Evolutionary conservation across 2,113 vertebrate genomes (phyloP).

Genomic region (Cygnus buccinator): DNA sequence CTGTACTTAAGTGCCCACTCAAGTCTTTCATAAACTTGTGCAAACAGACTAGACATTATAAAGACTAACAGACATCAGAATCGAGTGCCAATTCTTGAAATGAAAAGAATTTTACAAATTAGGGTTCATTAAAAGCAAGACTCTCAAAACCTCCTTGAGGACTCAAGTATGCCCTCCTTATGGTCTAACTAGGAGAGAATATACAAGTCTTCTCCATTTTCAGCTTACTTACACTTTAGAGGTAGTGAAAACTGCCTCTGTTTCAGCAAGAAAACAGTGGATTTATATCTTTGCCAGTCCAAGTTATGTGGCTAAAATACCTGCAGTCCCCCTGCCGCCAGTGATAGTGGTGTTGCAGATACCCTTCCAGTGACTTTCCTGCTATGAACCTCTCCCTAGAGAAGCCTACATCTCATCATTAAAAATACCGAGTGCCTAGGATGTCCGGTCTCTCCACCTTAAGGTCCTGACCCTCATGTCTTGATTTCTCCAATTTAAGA

Average conservation of each 20-base stretch:
- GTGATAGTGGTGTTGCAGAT: neutral
- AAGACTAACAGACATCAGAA: neutral
- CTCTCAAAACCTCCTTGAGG: neutral
- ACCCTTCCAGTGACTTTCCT: neutral
- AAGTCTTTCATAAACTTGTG: neutral
- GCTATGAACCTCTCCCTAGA: neutral
- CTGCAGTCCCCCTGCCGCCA: fast-evolving
- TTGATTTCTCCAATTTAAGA: neutral
- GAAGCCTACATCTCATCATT: neutral
- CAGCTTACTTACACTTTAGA: neutral
- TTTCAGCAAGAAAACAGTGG: neutral
- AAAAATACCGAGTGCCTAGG: neutral
- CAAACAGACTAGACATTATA: neutral
- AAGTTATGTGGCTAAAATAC: neutral
- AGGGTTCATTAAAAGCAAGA: neutral
- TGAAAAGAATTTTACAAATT: neutral
- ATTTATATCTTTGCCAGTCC: neutral
- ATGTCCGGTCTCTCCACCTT: neutral
- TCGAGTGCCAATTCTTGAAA: neutral
- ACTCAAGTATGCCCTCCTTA: neutral
- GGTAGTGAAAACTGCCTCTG: neutral
- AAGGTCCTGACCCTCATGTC: neutral
- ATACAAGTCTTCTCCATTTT: neutral
- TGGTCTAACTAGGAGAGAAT: neutral
- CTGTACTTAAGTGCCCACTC: neutral